Base-by-base conservation (phyloP, 1,140 invertebrate genomes). In the Drosophila kepulauana region DNA sequence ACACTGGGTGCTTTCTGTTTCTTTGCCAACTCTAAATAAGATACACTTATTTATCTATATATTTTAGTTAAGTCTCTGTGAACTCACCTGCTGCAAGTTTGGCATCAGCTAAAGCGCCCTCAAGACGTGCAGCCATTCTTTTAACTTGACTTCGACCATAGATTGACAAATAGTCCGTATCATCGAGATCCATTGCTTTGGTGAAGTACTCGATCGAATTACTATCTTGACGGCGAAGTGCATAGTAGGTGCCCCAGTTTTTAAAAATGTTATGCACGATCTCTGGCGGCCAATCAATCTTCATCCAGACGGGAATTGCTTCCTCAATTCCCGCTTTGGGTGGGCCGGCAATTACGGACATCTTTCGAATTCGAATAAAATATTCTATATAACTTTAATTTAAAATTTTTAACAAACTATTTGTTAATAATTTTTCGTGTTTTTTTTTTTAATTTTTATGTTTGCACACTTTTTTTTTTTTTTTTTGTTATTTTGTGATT, bases 181-280 rank as follows among this genome's bases (percentile, higher is more conserved):
- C 30, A 43, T 76, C 67, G 20, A 90, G 13, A 1, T 79, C 69
- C 3, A 90, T 45, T 2, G 86, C 86, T 56, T 82, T 80, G 45
- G 85, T 74, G n/a, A 80, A 75, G 28, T 80, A 88, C 13, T 89
- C 66, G 46, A 75, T n/a, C 0, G 86, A 81, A 15, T 80, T 76
- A 43, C 72, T 79, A 62, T 82, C 59, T 5, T 78, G 46, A 1
- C 80, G 73, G 6, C 80, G 78, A 2, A 52, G 74, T 0, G 77
- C 78, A 43, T 90, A 90, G 25, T 85, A 88, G 2, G 51, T 63
- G 7, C 86, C 86, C 86, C 86, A 90, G 8, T 89, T 81, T 35
- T 71, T 51, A 13, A 76, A 90, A 10, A 90, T 82, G 6, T 68
- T 43, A 5, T 89, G 85, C 5, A 78, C 62, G 1, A 76, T 64